phyloP scores from a whole-genome alignment of 2,888 invertebrate species.

The Nesidiocoris tenuis region DNA sequence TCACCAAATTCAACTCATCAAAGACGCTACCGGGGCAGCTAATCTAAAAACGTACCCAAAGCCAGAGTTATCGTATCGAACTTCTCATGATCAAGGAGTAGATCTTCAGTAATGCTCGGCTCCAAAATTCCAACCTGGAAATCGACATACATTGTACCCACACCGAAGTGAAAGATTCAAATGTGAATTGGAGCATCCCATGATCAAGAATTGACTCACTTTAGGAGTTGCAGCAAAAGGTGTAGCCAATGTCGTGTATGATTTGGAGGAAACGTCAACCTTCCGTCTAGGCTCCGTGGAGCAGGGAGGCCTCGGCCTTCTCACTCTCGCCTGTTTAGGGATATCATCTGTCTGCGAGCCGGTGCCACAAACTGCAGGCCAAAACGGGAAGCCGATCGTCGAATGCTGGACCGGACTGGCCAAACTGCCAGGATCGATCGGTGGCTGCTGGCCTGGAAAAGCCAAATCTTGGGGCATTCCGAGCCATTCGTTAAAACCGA shows the following conservation, averaged over 20 bases:
- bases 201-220: neutral
- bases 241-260: constrained; percentile 17
- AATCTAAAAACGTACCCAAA: constrained; percentile 4
- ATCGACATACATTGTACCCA: too few species aligned
- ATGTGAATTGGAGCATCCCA: too few species aligned
- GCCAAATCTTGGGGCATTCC: neutral
- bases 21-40: neutral
- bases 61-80: constrained; percentile 25
- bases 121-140: neutral
- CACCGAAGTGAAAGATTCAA: too few species aligned
- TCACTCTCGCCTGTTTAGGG: constrained; percentile 6
- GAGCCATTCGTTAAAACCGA: neutral
- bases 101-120: neutral
- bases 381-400: neutral
- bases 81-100: neutral
- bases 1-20: too few species aligned
- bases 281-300: constrained; percentile 3
- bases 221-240: neutral
- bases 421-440: too few species aligned
- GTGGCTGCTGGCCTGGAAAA: neutral
- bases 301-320: constrained; percentile 2
- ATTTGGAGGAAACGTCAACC: neutral
- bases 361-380: neutral
- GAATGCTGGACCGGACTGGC: neutral
- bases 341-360: neutral